These are phyloP conservation scores for Eumaeus atala DNA, from an alignment of 1,140 invertebrate species.

Conservation along the genomic window DNA sequence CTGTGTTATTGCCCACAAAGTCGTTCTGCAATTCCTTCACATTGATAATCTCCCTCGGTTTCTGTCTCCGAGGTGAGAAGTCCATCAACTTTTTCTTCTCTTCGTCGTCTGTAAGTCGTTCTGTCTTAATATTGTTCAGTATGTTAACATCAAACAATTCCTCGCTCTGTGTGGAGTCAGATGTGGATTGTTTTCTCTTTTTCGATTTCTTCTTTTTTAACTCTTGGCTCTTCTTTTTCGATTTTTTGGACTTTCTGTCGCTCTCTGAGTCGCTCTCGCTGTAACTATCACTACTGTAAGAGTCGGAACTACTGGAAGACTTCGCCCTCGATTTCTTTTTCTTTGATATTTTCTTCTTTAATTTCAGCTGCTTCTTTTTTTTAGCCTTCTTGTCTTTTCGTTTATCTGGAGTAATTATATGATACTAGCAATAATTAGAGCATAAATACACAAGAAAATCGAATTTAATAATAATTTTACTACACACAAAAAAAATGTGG, in stretches of 20 bases:
- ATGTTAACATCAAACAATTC: slow-evolving; percentile 63
- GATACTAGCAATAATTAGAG: neutral
- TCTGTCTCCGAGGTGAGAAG: slow-evolving; percentile 53
- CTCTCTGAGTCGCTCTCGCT: slow-evolving; percentile 35
- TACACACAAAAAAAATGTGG: too few relatives aligned
- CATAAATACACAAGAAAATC: too few relatives aligned
- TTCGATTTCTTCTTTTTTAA: slow-evolving; percentile 31
- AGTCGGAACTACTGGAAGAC: slow-evolving; percentile 38
- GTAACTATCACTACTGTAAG: slow-evolving; percentile 30
- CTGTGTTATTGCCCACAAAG: slow-evolving; percentile 49
- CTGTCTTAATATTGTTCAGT: slow-evolving; percentile 62
- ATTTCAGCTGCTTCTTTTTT: slow-evolving; percentile 46
- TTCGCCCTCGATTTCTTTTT: slow-evolving; percentile 40
- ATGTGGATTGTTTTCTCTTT: slow-evolving; percentile 36
- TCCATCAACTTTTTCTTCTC: slow-evolving; percentile 36
- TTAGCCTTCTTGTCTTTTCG: slow-evolving; percentile 46
- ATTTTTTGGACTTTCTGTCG: slow-evolving; percentile 33
- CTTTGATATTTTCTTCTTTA: slow-evolving; percentile 45
- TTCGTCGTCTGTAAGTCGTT: slow-evolving; percentile 56
- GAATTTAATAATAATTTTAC: too few relatives aligned
- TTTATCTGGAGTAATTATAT: slow-evolving; percentile 28
- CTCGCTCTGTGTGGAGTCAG: slow-evolving; percentile 42
- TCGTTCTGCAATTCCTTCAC: slow-evolving; percentile 62
- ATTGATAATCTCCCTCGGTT: slow-evolving; percentile 57
- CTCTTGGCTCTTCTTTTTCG: slow-evolving; percentile 35